Base-by-base conservation (phyloP, 2,113 vertebrate species). In the Oreocharis arfaki region DNA sequence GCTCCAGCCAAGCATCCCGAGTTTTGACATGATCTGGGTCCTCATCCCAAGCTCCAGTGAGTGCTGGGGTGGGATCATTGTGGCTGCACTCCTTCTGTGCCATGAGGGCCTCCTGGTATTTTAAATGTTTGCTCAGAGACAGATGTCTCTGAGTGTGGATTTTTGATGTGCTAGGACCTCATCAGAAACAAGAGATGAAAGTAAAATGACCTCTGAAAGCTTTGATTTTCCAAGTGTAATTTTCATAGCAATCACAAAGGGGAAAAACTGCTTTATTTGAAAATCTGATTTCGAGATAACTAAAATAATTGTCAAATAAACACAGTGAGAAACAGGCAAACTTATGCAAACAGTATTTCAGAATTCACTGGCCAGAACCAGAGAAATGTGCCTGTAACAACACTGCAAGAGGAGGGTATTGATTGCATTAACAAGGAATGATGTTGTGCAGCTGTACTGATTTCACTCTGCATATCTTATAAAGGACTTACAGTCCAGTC, bases 121-220 rank as follows among this genome's bases (percentile, higher is more conserved):
- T 71, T 5, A 81, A 81, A 59, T 16, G 39, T 74, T 47, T 67
- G 35, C 78, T 35, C 30, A 75, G 74, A 85, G 26, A 17, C 1
- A 2, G 53, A 13, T 52, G n/a, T 9, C 84, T 78, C 71, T 1
- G 6, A 79, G 17, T 1, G 35, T 17, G 33, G 69, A 46, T 46
- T 91, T 89, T 53, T 78, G 47, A 84, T 68, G 44, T 39, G 27
- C 77, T n/a, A 42, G 37, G 65, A 71, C 57, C 74, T 89, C 74
- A 93, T 71, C 59, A 90, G 91, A 95, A 94, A 53, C 56, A 87
- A 37, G 46, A 87, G 33, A 41, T 52, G 69, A 91, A 89, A 91
- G 61, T 73, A 56, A 91, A 93, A 49, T 2, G 1, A 84, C 16
- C 57, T 89, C 57, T 53, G 49, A 53, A 68, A 87, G 57, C 74